Evolutionary conservation across 2,888 invertebrate genomes (phyloP).

Genomic region (Petrolisthes manimaculis): DNA sequence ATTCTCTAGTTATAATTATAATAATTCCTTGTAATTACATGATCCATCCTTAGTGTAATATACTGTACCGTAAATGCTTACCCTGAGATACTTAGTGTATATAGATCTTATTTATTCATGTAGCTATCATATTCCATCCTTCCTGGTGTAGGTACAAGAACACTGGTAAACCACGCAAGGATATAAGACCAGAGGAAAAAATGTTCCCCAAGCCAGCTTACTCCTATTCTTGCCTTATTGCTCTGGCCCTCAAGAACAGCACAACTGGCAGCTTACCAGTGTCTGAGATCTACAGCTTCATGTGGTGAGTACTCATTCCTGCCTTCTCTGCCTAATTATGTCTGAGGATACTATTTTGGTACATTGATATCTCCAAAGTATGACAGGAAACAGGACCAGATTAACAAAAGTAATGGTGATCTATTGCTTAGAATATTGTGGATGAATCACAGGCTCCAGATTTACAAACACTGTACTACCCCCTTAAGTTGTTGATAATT

Average conservation of each 20-base stretch:
- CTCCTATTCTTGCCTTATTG: constrained; percentile 97
- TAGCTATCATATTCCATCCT: not conserved
- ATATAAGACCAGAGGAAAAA: constrained; percentile 71
- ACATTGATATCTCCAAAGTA: no score
- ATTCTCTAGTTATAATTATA: not conserved
- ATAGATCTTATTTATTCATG: not conserved
- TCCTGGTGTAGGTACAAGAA: constrained; percentile 39
- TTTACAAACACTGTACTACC: no score
- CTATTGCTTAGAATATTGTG: no score
- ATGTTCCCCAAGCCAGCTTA: constrained; percentile 95
- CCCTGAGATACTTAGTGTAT: not conserved
- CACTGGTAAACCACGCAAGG: constrained; percentile 51
- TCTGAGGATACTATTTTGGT: no score
- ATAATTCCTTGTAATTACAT: not conserved
- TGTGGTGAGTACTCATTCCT: constrained; percentile 80
- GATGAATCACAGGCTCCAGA: no score
- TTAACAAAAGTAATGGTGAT: no score
- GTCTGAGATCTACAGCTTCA: constrained; percentile 98
- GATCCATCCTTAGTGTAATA: not conserved
- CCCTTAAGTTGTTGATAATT: no score
- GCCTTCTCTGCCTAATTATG: no score
- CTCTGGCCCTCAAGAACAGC: constrained; percentile 97
- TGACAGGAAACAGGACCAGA: no score
- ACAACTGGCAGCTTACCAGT: constrained; percentile 94
- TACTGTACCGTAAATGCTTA: not conserved